A percentile compares a stretch with the other conserved stretches of the same genome.
phyloP scores from a whole-genome alignment of 2,888 invertebrate species.

The Melinaea menophilus region DNA sequence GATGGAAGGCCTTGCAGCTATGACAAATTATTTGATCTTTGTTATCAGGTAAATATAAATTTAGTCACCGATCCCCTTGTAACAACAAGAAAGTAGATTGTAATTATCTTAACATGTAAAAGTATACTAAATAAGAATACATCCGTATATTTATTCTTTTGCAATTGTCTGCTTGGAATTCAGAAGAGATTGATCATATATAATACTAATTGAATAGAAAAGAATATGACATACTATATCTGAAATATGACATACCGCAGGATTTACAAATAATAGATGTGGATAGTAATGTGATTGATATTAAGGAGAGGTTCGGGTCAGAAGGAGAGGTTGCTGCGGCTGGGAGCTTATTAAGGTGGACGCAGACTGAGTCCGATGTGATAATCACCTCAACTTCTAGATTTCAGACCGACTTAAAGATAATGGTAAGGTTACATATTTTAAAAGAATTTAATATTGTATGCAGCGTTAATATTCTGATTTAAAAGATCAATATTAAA shows the following conservation, averaged over 20 bases:
- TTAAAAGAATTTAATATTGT: no score
- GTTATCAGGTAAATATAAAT: constrained; percentile 56
- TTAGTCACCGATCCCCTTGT: no score
- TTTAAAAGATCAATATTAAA: no score
- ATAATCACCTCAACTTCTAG: constrained; percentile 55
- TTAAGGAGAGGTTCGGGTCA: constrained; percentile 54
- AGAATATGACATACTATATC: constrained; percentile 37
- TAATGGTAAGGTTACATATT: constrained; percentile 55
- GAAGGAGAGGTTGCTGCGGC: constrained; percentile 63
- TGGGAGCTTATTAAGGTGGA: constrained; percentile 60
- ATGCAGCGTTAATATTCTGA: no score
- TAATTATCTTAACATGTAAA: no score
- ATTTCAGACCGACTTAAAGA: constrained; percentile 64
- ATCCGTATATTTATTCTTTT: no score
- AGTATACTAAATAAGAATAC: no score
- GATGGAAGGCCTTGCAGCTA: constrained; percentile 68
- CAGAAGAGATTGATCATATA: constrained; percentile 43
- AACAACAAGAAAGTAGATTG: no score
- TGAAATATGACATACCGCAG: constrained; percentile 69
- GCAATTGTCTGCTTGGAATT: background rate
- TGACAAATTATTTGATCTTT: constrained; percentile 59
- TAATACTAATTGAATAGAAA: constrained; percentile 40
- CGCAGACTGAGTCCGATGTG: constrained; percentile 59
- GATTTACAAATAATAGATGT: constrained; percentile 69
- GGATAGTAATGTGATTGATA: constrained; percentile 64